Conservation (phyloP, 2,113 vertebrate species). For the Spermophilus dauricus region DNA sequence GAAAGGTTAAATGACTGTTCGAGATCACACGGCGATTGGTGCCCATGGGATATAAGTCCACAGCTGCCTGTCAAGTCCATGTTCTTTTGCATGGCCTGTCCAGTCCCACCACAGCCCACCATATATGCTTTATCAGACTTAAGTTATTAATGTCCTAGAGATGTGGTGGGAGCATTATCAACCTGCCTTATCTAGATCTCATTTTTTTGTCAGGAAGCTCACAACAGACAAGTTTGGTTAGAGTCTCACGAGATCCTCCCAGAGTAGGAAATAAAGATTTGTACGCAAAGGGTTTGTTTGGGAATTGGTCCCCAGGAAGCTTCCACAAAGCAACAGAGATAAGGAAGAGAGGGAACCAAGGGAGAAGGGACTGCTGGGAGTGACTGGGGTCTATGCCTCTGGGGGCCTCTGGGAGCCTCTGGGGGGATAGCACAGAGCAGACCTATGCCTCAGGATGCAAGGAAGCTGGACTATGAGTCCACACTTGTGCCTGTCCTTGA, state of each 20-base stretch:
- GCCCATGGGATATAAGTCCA: neutral
- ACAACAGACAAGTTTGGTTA: neutral
- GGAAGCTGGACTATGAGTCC: neutral
- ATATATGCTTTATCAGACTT: neutral
- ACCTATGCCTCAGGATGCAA: neutral
- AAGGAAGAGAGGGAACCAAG: neutral
- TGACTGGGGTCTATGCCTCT: neutral
- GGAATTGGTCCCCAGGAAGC: neutral
- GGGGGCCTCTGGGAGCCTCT: neutral
- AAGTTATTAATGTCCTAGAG: neutral
- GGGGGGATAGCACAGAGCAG: neutral
- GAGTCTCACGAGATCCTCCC: neutral
- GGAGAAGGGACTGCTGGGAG: neutral
- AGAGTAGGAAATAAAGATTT: neutral
- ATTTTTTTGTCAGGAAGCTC: constrained; percentile 24
- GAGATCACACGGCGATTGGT: neutral
- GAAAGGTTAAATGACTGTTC: neutral
- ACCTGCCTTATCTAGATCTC: neutral
- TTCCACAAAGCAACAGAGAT: neutral
- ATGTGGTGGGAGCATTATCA: neutral
- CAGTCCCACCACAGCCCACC: neutral
- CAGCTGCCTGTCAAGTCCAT: neutral
- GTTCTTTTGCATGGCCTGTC: neutral
- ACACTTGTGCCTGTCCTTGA: neutral
- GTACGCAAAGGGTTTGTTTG: neutral